Evolutionary conservation across 2,113 vertebrate genomes (phyloP).

Genomic region (Scartelaos histophorus): DNA sequence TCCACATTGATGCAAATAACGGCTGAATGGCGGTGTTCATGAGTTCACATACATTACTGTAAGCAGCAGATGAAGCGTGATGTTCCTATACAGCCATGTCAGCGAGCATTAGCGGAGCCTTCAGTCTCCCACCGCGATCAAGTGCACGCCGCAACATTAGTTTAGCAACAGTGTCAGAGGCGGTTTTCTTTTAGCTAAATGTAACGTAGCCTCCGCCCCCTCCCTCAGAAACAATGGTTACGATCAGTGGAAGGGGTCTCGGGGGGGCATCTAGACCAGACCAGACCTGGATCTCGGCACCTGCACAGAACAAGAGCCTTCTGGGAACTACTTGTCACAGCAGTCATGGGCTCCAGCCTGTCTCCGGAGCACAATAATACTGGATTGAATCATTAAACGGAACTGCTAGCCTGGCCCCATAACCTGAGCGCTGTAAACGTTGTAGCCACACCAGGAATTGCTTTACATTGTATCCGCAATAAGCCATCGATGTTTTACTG

Average conservation of each 20-base stretch:
- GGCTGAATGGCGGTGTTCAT: conserved; percentile 39
- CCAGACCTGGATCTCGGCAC: conserved; percentile 12
- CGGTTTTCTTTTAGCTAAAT: conserved; percentile 50
- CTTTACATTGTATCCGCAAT: neutral
- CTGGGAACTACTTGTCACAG: neutral
- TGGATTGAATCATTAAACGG: conserved; percentile 7
- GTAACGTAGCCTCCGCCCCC: conserved; percentile 11
- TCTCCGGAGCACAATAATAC: neutral
- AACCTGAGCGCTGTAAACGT: neutral
- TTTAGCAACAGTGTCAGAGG: conserved; percentile 64
- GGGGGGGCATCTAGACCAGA: neutral
- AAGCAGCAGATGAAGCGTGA: conserved; percentile 41
- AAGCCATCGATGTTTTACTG: neutral
- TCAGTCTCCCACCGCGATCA: conserved; percentile 54
- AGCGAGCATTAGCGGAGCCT: conserved; percentile 50
- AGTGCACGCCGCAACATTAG: conserved; percentile 60
- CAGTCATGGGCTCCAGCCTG: conserved; percentile 6
- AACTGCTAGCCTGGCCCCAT: neutral
- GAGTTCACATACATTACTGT: conserved; percentile 58
- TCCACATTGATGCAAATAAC: conserved; percentile 43
- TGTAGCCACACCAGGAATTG: conserved; percentile 13
- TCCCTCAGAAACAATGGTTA: conserved; percentile 20
- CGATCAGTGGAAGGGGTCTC: conserved; percentile 21
- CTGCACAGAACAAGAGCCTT: conserved; percentile 7
- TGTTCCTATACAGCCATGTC: conserved; percentile 56